Conservation (phyloP, 2,888 invertebrate species). For the Ennomos fuscantarius region DNA sequence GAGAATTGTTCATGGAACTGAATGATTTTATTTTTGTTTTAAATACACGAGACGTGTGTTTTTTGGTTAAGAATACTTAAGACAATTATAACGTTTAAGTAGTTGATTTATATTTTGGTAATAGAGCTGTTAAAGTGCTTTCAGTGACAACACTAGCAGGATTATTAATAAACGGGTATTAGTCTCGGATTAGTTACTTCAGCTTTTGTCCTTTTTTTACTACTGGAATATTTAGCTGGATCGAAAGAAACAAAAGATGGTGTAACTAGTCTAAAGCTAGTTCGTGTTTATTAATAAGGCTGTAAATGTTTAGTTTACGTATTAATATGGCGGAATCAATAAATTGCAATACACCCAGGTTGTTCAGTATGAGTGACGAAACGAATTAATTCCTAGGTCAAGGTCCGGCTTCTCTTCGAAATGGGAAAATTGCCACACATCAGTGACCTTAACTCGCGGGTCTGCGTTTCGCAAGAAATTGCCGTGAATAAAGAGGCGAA, state of each 20-base stretch:
- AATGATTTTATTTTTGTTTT: slow-evolving; percentile 19
- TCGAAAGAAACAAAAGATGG: too few relatives aligned
- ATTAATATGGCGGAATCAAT: slow-evolving; percentile 41
- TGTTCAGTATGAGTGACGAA: slow-evolving; percentile 68
- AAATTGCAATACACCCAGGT: slow-evolving; percentile 62
- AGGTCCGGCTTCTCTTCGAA: slow-evolving; percentile 81
- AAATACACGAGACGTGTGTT: slow-evolving; percentile 1
- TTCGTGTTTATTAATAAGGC: too few relatives aligned
- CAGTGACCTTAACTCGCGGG: slow-evolving; percentile 77
- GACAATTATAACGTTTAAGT: not conserved
- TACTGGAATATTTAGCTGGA: too few relatives aligned
- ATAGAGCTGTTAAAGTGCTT: not conserved
- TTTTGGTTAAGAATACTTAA: too few relatives aligned
- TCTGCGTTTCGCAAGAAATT: slow-evolving; percentile 71
- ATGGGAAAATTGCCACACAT: slow-evolving; percentile 84
- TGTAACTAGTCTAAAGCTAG: too few relatives aligned
- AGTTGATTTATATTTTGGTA: not conserved
- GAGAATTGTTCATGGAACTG: slow-evolving; percentile 12
- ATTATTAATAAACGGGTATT: too few relatives aligned
- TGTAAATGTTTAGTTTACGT: too few relatives aligned
- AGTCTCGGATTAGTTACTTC: too few relatives aligned
- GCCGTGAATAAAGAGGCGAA: slow-evolving; percentile 57
- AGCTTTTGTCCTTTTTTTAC: too few relatives aligned
- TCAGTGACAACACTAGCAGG: too few relatives aligned
- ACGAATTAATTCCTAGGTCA: slow-evolving; percentile 82